Conservation (phyloP, 2,888 invertebrate genomes). For the Pterostichus niger region DNA sequence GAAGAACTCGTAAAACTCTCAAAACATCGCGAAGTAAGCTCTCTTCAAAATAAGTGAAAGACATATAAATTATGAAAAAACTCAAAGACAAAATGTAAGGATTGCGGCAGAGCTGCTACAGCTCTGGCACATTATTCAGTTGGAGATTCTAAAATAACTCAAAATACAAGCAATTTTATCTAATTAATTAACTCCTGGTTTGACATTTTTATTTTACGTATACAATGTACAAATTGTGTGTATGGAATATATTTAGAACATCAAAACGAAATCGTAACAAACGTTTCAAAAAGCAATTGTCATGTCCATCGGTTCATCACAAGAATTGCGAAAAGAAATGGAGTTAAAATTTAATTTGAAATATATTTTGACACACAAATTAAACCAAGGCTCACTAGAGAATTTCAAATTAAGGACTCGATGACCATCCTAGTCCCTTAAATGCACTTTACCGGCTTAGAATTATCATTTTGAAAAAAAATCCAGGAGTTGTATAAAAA, state of each 20-base stretch:
- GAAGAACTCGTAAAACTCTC: conserved; percentile 31
- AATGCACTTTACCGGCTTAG: conserved; percentile 68
- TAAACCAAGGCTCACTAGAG: conserved; percentile 67
- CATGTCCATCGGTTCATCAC: conserved; percentile 61
- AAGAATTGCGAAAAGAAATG: conserved; percentile 40
- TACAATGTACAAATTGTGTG: neutral
- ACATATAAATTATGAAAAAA: conserved; percentile 68
- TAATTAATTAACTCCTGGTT: conserved; percentile 38
- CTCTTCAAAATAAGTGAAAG: conserved; percentile 55
- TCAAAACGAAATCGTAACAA: conserved; percentile 8
- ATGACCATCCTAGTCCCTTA: conserved; percentile 70
- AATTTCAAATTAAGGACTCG: conserved; percentile 68
- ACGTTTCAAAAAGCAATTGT: conserved; percentile 40
- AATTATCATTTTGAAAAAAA: conserved; percentile 69
- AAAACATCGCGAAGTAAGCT: conserved; percentile 65
- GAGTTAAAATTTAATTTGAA: conserved; percentile 27
- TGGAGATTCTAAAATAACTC: conserved; percentile 26
- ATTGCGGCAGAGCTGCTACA: conserved; percentile 68
- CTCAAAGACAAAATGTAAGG: conserved; percentile 68
- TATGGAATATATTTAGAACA: conserved; percentile 26
- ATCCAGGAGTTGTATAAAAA: conserved; percentile 56
- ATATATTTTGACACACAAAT: conserved; percentile 54
- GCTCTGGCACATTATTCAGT: conserved; percentile 18
- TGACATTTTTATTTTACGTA: conserved; percentile 34
- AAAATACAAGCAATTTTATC: conserved; percentile 9